These are phyloP conservation scores for Edolisoma coerulescens DNA, from an alignment of 2,113 vertebrate species.

Conservation along the genomic window DNA sequence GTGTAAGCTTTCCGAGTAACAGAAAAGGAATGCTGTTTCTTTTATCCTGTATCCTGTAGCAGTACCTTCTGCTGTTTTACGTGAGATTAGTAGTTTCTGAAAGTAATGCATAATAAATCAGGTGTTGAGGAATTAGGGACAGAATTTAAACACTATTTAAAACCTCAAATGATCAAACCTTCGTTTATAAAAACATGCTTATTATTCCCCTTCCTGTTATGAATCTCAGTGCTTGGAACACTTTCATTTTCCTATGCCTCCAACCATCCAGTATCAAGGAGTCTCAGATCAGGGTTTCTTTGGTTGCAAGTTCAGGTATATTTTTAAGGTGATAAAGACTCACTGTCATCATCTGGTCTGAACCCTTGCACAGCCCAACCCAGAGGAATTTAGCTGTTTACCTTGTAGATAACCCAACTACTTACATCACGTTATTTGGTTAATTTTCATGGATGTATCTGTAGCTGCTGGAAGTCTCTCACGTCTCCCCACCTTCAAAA, in stretches of 20 bases:
- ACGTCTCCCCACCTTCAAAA: background rate
- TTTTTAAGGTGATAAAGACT: slow-evolving; percentile 1
- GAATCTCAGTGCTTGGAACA: background rate
- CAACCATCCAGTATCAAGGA: background rate
- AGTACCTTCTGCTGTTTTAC: background rate
- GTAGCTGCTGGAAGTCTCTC: background rate
- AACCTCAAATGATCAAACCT: background rate
- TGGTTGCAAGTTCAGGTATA: background rate
- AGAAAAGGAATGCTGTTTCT: background rate
- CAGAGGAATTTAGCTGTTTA: background rate
- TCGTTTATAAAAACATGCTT: background rate
- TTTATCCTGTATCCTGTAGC: background rate
- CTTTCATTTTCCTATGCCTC: background rate
- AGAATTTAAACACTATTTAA: background rate
- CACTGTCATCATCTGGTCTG: background rate
- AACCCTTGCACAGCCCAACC: background rate
- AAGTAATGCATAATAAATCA: background rate
- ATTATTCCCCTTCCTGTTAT: background rate
- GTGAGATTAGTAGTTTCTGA: background rate
- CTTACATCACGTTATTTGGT: background rate
- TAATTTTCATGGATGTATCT: background rate
- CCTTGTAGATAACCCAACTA: background rate
- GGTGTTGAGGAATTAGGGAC: background rate
- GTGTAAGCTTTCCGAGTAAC: background rate
- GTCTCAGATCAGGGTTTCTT: background rate